Evolutionary conservation across 1,140 invertebrate genomes (phyloP).

Genomic region (Sycophila sp.): DNA sequence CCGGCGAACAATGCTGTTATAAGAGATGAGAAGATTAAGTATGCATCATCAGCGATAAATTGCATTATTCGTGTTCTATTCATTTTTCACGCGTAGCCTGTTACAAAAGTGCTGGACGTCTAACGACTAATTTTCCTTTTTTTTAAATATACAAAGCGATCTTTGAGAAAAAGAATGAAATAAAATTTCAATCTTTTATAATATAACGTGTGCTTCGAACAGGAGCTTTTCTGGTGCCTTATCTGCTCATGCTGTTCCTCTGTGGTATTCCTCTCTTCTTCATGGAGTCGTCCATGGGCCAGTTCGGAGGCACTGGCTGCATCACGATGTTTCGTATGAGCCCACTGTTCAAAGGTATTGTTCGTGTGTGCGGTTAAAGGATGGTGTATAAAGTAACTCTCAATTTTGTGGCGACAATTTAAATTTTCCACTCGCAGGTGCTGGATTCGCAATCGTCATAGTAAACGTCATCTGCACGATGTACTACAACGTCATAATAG

Average conservation of each 20-base stretch:
- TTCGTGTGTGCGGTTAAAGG: background rate
- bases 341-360: conserved; percentile 88
- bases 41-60: no score
- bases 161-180: no score
- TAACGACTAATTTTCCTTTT: no score
- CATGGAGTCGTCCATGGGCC: conserved; percentile 88
- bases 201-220: conserved; percentile 46
- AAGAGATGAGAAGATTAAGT: no score
- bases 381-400: background rate
- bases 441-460: conserved; percentile 83
- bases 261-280: conserved; percentile 91
- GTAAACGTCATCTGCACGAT: conserved; percentile 90
- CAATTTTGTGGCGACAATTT: background rate
- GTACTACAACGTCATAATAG: conserved; percentile 94
- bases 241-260: conserved; percentile 78
- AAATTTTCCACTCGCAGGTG: conserved; percentile 71
- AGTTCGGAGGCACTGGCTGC: conserved; percentile 84
- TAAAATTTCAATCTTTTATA: no score
- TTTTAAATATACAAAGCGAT: no score
- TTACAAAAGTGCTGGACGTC: no score
- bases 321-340: conserved; percentile 79
- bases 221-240: conserved; percentile 83
- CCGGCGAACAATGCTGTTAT: no score
- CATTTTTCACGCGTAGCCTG: no score
- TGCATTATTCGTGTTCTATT: no score